phyloP scores from a whole-genome alignment of 2,113 vertebrate species.

The Pavo muticus region DNA sequence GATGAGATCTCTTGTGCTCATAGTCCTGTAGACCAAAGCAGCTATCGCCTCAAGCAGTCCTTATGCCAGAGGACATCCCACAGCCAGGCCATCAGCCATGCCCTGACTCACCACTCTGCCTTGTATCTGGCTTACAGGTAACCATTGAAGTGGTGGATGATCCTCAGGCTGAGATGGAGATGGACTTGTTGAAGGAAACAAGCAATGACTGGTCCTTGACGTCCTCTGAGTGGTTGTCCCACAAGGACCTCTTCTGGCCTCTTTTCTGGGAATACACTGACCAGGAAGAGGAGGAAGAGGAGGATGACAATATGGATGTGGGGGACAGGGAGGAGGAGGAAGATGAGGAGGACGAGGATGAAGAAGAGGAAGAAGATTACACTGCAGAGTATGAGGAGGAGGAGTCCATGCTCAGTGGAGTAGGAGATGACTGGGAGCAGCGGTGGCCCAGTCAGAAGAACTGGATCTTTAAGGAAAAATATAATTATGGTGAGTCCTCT shows the following conservation, averaged over 20 bases:
- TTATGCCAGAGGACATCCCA: not conserved
- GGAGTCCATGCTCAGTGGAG: conserved; percentile 84
- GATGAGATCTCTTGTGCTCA: rapidly evolving
- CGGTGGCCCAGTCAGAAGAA: conserved; percentile 77
- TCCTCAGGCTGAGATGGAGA: conserved; percentile 88
- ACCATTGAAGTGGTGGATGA: conserved; percentile 91
- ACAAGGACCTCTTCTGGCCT: conserved; percentile 91
- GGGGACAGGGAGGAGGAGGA: conserved; percentile 57
- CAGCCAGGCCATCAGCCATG: not conserved
- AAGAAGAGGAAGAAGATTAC: conserved; percentile 81
- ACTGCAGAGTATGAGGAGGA: conserved; percentile 86
- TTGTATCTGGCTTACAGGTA: conserved; percentile 76
- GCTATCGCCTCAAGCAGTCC: not conserved
- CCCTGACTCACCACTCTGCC: not conserved
- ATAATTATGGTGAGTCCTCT: conserved; percentile 79
- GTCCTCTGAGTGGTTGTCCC: conserved; percentile 82
- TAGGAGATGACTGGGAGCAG: conserved; percentile 82
- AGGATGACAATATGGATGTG: conserved; percentile 34
- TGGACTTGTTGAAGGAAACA: conserved; percentile 86
- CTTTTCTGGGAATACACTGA: conserved; percentile 90
- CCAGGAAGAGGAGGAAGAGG: conserved; percentile 58
- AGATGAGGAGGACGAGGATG: conserved; percentile 66
- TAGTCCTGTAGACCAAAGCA: not conserved
- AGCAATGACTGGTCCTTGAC: conserved; percentile 84
- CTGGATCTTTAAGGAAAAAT: conserved; percentile 84